Percentiles rank a stretch among this genome's conserved stretches.
Evolutionary conservation across 2,113 vertebrate species (phyloP).

Genomic region (Numida meleagris): DNA sequence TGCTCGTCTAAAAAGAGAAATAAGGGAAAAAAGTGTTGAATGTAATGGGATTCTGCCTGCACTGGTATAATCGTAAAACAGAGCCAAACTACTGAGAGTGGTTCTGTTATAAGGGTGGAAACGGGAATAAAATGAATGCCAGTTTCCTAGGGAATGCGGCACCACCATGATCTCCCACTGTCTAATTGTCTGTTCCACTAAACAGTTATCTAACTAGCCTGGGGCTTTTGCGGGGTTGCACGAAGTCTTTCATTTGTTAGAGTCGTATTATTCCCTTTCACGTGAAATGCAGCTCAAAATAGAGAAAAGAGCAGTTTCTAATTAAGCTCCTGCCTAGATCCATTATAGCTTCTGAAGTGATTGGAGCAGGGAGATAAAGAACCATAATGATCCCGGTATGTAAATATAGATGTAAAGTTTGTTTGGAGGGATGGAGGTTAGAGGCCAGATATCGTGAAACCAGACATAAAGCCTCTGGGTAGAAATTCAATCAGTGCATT

Average conservation of each 20-base stretch:
- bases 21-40: neutral
- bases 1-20: neutral
- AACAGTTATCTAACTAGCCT: neutral
- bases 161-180: neutral
- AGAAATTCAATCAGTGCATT: neutral
- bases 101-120: neutral
- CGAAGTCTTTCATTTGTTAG: neutral
- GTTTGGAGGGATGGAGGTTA: neutral
- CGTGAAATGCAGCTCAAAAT: neutral
- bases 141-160: neutral
- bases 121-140: neutral
- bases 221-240: neutral
- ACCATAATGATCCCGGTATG: neutral
- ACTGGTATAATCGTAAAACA: neutral
- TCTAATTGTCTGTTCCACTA: neutral
- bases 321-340: conserved; percentile 20
- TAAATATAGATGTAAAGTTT: conserved; percentile 21
- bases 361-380: neutral
- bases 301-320: neutral
- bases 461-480: neutral
- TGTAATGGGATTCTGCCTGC: neutral
- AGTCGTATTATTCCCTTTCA: neutral
- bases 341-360: neutral
- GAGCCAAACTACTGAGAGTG: neutral
- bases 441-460: neutral